Evolutionary conservation across 2,113 vertebrate genomes (phyloP), one percentile per base, ranked within the genome.

Genomic region (Sinocyclocheilus maitianheensis): DNA sequence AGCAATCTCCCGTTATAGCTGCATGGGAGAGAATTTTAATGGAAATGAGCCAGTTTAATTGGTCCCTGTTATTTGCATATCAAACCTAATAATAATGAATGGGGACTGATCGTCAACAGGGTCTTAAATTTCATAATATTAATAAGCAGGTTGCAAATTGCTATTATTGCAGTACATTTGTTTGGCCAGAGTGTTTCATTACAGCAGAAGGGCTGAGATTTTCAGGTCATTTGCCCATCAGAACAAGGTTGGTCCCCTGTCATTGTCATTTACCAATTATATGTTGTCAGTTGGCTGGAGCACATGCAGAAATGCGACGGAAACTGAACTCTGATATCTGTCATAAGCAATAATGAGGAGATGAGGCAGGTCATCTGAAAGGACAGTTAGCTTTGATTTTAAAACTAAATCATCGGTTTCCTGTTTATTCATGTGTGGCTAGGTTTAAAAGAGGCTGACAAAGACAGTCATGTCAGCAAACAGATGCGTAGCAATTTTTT

Each of bases 11-110:
- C 84, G 77, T 92, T 86, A 88, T 93, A 89, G 88, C 90, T 18
- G 62, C 79, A 18, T 85, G 92, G 55, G 77, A 91, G 62, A 90
- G 71, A 92, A 89, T 93, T 92, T 90, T 87, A 87, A 91, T 93
- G 92, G 88, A 93, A 95, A 93, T 90, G 84, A 89, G 53, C 83
- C 91, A 90, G 91, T 90, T 84, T 92, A 93, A 93, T 92, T 92
- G 88, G 74, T 91, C 24, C 85, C 79, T 86, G 89, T 90, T 93
- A 85, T 91, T 91, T 86, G 92, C 87, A 91, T 90, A 90, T 92
- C 91, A 89, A 91, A 91, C 78, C 89, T 91, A 65, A 89, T 89
- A 92, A 78, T 90, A 93, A 91, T 92, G 87, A 91, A 93, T 92
- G 90, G 83, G 93, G 90, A 91, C 86, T 89, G 80, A 89, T 90